Evolutionary conservation across 2,797 vertebrate species (phyloP), one percentile per base, ranked within the genome.

Genomic region (Cossypha heuglini): DNA sequence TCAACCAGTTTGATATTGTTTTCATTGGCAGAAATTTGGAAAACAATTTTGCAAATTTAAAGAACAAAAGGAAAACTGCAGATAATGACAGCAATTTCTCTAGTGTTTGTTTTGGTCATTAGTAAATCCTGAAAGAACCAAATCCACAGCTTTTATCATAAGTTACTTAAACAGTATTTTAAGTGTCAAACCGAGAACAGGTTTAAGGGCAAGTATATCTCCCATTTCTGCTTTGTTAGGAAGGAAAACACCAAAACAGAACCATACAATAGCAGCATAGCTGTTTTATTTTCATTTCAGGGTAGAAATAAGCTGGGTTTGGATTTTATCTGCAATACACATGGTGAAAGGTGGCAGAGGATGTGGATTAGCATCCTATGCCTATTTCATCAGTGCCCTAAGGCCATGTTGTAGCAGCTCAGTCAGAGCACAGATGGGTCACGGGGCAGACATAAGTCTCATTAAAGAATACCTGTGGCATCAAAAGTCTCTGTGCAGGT

Each of bases 31-130:
- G 81, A 95, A 97, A 96, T 28, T 8, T 81, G 69, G 88, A 93
- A 95, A 93, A 95, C 66, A 80, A 79, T 94, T 79, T 86, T 62
- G 14, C 45, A 94, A 93, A 91, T 95, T 88, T 69, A 37, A 86
- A 86, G 85, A 92, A 95, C 72, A 94, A 86, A 91, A 73, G n/a
- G 16, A 61, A 78, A 85, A 66, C 42, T 26, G 48, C 29, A 77
- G 35, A 74, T 7, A 57, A 88, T 61, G 38, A 35, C 37, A 74
- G 31, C 15, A 37, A 61, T 40, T 94, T 72, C 37, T 78, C 26
- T 48, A 0, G 0, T 13, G 10, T 66, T 29, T 43, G 59, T 72
- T 66, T 78, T 48, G 49, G 33, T 62, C 5, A 2, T 45, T 67
- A 71, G 8, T 35, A 66, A 43, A 80, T 73, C 21, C 9, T 31